Base-by-base conservation (phyloP, 2,797 vertebrate genomes). In the Coccyzus lansbergi region DNA sequence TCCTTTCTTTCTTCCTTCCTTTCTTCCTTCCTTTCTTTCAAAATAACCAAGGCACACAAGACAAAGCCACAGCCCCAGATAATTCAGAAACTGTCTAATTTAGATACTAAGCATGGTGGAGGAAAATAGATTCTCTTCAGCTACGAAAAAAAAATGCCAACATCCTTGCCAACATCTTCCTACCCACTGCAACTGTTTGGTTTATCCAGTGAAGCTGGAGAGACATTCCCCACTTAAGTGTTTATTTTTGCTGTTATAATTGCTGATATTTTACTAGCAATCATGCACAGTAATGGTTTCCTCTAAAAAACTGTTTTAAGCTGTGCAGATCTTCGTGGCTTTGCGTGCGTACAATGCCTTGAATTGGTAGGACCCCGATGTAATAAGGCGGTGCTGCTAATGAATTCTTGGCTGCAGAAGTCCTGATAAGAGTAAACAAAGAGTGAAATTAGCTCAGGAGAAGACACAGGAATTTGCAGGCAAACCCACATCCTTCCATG, bases 391-490 rank as follows among this genome's bases (percentile, higher is more conserved):
- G 63, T 4, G 42, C 67, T 67, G 89, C 88, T 95, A 95, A 95
- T 93, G 93, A 95, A 88, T 94, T 96, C 87, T 94, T 96, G 92
- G 90, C 93, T 87, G 90, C 82, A 42, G 90, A 92, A 53, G 48
- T 59, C 82, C 90, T 94, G 95, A 92, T 95, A 94, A 96, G 94
- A 87, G 91, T 95, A 94, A 96, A 94, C 94, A 95, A 93, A 94
- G 90, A 90, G 88, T 62, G 86, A 92, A 94, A 95, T 95, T 88
- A 94, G 86, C 81, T 85, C 64, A 36, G 84, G 84, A 96, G 92
- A 95, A 95, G 88, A 94, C 88, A 91, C 84, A 92, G 91, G 91
- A 84, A 95, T 93, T 90, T 0, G 6, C 84, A 92, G 80, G 60
- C 92, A 65, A 95, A 86, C 86, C 93, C 92, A 94, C 53, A 95